Evolutionary conservation across 2,113 vertebrate species (phyloP).

Genomic region (Diadophis punctatus): DNA sequence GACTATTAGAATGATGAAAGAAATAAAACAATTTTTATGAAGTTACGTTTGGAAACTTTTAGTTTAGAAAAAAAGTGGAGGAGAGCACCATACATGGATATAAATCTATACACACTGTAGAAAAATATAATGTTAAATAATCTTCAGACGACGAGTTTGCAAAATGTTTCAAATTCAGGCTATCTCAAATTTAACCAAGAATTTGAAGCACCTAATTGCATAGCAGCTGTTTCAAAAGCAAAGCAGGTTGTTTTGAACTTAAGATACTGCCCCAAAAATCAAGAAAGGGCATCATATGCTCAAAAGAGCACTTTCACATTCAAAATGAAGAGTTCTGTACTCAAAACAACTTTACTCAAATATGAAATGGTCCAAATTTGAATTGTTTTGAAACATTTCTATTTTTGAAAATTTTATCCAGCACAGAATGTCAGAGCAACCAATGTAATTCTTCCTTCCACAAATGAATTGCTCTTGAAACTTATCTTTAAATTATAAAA

Average conservation of each 20-base stretch:
- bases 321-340: background rate
- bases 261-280: background rate
- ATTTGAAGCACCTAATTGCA: background rate
- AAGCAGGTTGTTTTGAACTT: background rate
- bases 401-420: background rate
- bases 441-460: background rate
- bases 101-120: background rate
- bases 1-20: background rate
- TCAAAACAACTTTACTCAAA: background rate
- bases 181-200: background rate
- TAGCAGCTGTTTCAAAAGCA: background rate
- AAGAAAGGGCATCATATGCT: background rate
- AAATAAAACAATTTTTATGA: background rate
- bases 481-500: background rate
- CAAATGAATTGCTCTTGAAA: background rate
- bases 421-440: background rate
- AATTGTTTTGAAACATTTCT: background rate
- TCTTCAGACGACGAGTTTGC: background rate
- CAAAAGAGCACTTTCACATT: background rate
- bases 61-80: background rate
- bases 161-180: background rate
- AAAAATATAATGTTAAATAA: background rate
- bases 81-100: background rate
- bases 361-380: background rate
- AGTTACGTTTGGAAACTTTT: background rate